Evolutionary conservation across 2,888 invertebrate species (phyloP).

Genomic region (Sipha maydis): DNA sequence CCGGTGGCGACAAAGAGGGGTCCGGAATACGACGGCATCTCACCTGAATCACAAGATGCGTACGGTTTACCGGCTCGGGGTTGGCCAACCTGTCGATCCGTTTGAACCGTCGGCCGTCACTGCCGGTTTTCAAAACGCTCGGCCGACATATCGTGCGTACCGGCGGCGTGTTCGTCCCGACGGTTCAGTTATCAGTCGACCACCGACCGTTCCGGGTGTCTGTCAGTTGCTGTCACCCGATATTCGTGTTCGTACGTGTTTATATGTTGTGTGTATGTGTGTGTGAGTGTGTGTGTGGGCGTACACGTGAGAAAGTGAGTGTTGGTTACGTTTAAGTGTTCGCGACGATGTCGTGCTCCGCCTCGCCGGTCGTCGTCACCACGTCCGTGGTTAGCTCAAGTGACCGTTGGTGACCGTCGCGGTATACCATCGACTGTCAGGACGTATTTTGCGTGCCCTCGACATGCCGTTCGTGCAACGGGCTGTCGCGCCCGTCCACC

Average conservation of each 20-base stretch:
- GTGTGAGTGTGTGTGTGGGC: neutral
- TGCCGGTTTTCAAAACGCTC: constrained; percentile 37
- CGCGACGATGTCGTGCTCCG: neutral
- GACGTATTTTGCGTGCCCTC: neutral
- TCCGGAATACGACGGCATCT: too few relatives aligned
- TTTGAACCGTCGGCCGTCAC: constrained; percentile 43
- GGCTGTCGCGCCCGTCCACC: constrained; percentile 82
- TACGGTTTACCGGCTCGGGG: neutral
- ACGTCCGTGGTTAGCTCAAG: neutral
- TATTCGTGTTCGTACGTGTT: neutral
- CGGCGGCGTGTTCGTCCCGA: neutral
- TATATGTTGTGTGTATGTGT: neutral
- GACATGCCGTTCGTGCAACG: constrained; percentile 90
- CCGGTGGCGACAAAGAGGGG: too few relatives aligned
- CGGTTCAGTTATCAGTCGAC: constrained; percentile 53
- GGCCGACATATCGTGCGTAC: neutral
- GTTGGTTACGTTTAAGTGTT: too few relatives aligned
- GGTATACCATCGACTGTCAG: neutral
- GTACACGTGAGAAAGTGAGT: neutral
- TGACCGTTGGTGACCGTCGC: neutral
- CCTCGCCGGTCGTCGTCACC: neutral
- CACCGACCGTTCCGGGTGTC: neutral
- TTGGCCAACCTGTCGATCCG: constrained; percentile 60
- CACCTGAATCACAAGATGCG: too few relatives aligned
- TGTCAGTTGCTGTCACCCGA: neutral